Conservation (phyloP, 2,888 invertebrate species). For the Panopea generosa region DNA sequence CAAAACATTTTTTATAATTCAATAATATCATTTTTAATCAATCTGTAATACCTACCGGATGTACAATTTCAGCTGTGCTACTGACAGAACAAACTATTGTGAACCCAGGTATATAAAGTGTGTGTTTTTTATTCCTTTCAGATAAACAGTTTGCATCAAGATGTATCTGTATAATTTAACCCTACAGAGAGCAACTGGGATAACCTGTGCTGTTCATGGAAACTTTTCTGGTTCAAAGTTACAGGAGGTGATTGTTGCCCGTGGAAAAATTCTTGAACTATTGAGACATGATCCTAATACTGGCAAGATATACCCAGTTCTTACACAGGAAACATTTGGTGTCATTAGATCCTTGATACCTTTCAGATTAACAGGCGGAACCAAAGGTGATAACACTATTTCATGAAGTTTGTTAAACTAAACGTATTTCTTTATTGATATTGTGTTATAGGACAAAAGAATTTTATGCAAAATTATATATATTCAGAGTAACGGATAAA, state of each 20-base stretch:
- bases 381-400: constrained; percentile 90
- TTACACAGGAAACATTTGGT: constrained; percentile 98
- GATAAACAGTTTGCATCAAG: background rate
- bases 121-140: too few species aligned
- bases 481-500: too few species aligned
- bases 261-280: constrained; percentile 97
- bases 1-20: too few species aligned
- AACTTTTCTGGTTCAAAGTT: constrained; percentile 99
- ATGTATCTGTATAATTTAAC: constrained; percentile 99
- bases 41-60: too few species aligned
- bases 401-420: too few species aligned
- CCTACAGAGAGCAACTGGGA: constrained; percentile 97
- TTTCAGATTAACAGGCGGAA: constrained; percentile 97
- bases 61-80: too few species aligned
- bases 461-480: too few species aligned
- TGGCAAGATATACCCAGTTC: constrained; percentile 97
- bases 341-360: constrained; percentile 97
- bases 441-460: too few species aligned
- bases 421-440: too few species aligned
- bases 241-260: constrained; percentile 97
- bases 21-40: too few species aligned
- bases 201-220: constrained; percentile 98
- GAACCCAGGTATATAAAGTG: too few species aligned
- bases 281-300: constrained; percentile 98
- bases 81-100: too few species aligned